Percentiles rank a stretch among this genome's conserved stretches.
Conservation (phyloP, 2,113 vertebrate species). For the Hassar affinis region DNA sequence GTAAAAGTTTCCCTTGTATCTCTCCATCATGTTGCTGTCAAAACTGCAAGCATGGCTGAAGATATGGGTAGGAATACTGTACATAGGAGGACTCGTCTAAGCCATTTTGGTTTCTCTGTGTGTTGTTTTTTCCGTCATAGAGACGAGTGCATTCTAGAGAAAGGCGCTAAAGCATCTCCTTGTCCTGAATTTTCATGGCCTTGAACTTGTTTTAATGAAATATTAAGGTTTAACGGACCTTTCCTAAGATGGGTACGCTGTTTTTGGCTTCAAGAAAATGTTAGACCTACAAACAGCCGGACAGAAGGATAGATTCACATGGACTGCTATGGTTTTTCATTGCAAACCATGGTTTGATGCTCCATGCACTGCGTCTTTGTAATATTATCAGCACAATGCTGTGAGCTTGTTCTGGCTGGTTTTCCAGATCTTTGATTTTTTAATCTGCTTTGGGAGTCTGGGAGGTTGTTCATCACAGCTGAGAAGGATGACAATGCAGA, state of each 20-base stretch:
- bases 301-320: constrained; percentile 15
- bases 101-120: not conserved
- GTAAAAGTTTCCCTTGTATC: constrained; percentile 5
- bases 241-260: not conserved
- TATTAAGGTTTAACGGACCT: constrained; percentile 34
- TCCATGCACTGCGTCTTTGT: not conserved
- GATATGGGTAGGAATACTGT: not conserved
- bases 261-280: not conserved
- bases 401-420: constrained; percentile 1
- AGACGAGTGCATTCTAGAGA: constrained; percentile 1
- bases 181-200: not conserved
- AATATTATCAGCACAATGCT: not conserved
- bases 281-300: too few relatives aligned
- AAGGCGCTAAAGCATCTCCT: not conserved
- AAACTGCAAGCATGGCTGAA: not conserved
- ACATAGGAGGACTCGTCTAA: not conserved
- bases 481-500: constrained; percentile 24
- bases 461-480: constrained; percentile 38
- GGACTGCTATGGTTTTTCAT: not conserved
- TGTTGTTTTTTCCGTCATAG: too few relatives aligned
- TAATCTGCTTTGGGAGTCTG: constrained; percentile 43
- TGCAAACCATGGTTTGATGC: not conserved
- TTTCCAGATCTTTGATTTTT: constrained; percentile 35
- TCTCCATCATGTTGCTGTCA: not conserved
- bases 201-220: constrained; percentile 27